Evolutionary conservation across 2,888 invertebrate species (phyloP).

Genomic region (Endomychus coccineus): DNA sequence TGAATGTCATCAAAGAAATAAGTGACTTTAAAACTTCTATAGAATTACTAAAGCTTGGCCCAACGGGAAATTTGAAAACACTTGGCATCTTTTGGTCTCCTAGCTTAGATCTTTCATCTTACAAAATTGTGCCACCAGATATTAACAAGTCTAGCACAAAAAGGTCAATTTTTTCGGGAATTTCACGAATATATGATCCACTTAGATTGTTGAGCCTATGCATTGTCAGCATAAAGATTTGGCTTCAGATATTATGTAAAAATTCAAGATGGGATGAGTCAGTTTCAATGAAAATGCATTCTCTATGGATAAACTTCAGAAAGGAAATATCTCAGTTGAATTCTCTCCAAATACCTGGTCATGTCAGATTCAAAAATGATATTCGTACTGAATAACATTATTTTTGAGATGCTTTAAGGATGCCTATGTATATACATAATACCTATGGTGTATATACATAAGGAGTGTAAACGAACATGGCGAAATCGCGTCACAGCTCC

Average conservation of each 20-base stretch:
- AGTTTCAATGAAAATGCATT: constrained; percentile 12
- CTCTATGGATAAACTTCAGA: constrained; percentile 17
- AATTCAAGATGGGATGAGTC: constrained; percentile 23
- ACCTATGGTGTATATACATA: constrained; percentile 21
- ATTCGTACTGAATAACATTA: constrained; percentile 20
- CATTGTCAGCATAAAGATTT: constrained; percentile 21
- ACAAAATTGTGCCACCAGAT: neutral
- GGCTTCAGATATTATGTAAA: constrained; percentile 22
- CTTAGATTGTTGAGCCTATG: constrained; percentile 21
- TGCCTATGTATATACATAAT: too few species aligned
- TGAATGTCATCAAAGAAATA: too few species aligned
- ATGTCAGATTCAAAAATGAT: constrained; percentile 4
- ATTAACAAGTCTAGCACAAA: constrained; percentile 10
- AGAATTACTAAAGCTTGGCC: constrained; percentile 7
- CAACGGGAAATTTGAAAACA: constrained; percentile 4
- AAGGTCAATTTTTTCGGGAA: constrained; percentile 17
- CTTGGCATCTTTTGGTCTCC: constrained; percentile 6
- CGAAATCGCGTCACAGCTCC: too few species aligned
- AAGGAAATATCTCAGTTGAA: constrained; percentile 9
- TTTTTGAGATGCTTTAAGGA: constrained; percentile 23
- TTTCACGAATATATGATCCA: constrained; percentile 24
- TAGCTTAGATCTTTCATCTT: constrained; percentile 1
- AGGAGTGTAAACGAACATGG: constrained; percentile 17
- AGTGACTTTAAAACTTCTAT: too few species aligned
- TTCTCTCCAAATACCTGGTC: constrained; percentile 16